Conservation (phyloP, 2,888 invertebrate genomes). For the Cylindroiulus punctatus region DNA sequence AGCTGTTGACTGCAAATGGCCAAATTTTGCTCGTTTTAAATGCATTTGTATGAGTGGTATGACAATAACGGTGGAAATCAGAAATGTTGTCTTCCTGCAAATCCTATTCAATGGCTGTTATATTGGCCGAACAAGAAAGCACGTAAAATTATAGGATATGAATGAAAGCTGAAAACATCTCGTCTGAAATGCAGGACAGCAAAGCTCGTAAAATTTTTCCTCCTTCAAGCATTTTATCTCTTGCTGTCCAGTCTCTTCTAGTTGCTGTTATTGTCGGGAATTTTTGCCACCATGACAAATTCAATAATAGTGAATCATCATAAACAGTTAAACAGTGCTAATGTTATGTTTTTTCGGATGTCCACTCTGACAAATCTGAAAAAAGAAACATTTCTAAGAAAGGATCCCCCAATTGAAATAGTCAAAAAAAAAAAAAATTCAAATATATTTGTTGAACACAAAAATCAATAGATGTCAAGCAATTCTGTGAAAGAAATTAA, state of each 20-base stretch:
- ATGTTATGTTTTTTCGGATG: no score
- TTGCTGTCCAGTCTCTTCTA: neutral
- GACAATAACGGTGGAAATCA: neutral
- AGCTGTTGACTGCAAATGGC: neutral
- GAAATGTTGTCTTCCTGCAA: neutral
- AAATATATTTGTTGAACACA: no score
- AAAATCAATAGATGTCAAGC: no score
- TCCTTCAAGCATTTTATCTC: slow-evolving; percentile 1
- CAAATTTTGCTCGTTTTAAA: neutral
- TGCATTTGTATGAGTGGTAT: neutral
- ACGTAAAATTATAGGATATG: neutral
- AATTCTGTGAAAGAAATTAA: no score
- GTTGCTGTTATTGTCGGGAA: neutral
- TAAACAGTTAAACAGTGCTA: no score
- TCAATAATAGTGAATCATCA: no score
- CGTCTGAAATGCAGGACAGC: neutral
- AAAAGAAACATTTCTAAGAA: no score
- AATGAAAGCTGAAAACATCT: neutral
- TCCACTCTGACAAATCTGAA: no score
- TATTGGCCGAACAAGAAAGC: neutral
- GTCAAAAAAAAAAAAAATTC: no score
- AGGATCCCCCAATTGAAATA: no score
- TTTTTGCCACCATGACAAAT: neutral
- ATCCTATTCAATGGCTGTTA: neutral
- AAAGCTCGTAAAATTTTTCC: neutral